Evolutionary conservation across 2,888 invertebrate genomes (phyloP).

Genomic region (Noctua janthe): DNA sequence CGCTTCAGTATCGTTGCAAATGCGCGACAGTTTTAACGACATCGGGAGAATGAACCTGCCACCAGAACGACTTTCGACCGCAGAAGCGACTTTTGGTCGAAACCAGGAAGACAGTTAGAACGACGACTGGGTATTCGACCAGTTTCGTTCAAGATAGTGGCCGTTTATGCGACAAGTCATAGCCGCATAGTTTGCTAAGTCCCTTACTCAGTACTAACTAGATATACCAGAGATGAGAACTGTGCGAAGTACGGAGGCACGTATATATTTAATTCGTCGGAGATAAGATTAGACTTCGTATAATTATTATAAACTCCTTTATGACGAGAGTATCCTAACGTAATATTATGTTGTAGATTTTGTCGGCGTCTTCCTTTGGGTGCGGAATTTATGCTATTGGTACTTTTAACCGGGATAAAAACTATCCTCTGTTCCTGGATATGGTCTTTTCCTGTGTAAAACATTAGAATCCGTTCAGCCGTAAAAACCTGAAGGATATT

Average conservation of each 20-base stretch:
- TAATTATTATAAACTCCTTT: conserved; percentile 28
- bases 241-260: conserved; percentile 22
- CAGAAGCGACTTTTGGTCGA: too few relatives aligned
- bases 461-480: background rate
- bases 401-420: too few relatives aligned
- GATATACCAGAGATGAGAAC: background rate
- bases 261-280: conserved; percentile 39
- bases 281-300: conserved; percentile 38
- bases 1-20: too few relatives aligned
- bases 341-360: background rate
- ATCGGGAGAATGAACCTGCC: too few relatives aligned
- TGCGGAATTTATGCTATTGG: background rate
- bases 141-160: too few relatives aligned
- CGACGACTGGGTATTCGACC: too few relatives aligned
- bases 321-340: background rate
- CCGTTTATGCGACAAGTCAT: too few relatives aligned
- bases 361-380: background rate
- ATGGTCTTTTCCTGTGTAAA: background rate
- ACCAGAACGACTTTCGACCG: too few relatives aligned
- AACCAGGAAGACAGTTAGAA: too few relatives aligned
- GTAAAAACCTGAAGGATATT: background rate
- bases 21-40: too few relatives aligned
- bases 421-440: too few relatives aligned
- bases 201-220: background rate
- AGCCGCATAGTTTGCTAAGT: background rate